Conservation (phyloP, 2,113 vertebrate species). For the Erpornis zantholeuca region DNA sequence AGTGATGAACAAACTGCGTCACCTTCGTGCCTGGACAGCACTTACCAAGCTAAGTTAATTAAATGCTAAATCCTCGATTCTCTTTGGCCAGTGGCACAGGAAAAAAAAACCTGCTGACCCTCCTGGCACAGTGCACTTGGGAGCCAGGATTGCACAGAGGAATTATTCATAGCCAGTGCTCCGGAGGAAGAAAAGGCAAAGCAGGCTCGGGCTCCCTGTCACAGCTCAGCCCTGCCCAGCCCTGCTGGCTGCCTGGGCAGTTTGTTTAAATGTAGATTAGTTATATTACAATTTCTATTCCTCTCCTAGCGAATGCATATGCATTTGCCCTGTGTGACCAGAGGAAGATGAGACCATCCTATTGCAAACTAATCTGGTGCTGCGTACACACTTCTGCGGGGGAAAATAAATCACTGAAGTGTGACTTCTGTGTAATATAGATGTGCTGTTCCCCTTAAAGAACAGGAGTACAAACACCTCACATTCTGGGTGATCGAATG, state of each 20-base stretch:
- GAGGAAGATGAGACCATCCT: slow-evolving; percentile 36
- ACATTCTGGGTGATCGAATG: slow-evolving; percentile 14
- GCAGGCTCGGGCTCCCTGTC: neutral
- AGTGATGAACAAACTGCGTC: neutral
- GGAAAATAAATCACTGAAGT: slow-evolving; percentile 53
- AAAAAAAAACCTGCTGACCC: neutral
- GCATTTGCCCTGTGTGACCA: slow-evolving; percentile 49
- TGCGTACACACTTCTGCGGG: neutral
- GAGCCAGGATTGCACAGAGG: neutral
- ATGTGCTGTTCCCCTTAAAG: slow-evolving; percentile 46
- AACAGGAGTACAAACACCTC: slow-evolving; percentile 50
- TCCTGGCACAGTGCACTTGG: neutral
- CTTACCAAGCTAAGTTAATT: neutral
- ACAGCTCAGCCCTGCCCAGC: neutral
- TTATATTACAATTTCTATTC: slow-evolving; percentile 17
- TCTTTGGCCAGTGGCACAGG: neutral
- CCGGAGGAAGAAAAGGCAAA: neutral
- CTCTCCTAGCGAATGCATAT: neutral
- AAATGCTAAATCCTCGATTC: neutral
- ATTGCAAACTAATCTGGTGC: slow-evolving; percentile 49
- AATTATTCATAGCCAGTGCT: neutral
- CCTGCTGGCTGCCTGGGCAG: neutral
- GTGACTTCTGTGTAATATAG: slow-evolving; percentile 45
- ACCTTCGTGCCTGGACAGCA: neutral
- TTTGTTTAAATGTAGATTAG: slow-evolving; percentile 53